Percentiles rank a stretch among this genome's conserved stretches.
Conservation (phyloP, 1,140 invertebrate genomes). For the Pseudomyrmex dendroicus region DNA sequence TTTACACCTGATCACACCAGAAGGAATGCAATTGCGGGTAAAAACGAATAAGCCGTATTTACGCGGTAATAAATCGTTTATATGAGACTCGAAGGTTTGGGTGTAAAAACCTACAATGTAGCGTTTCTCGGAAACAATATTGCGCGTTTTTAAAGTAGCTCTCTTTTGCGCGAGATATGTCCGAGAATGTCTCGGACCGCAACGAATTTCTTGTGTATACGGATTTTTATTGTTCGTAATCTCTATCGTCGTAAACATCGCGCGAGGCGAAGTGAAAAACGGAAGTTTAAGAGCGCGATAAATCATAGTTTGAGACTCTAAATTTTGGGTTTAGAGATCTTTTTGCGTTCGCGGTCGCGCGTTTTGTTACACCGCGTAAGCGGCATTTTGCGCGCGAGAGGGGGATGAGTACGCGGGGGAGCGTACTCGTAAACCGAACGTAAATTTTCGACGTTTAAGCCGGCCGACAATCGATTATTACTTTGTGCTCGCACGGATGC, state of each 20-base stretch:
- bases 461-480: constrained; percentile 77
- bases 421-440: constrained; percentile 74
- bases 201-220: constrained; percentile 43
- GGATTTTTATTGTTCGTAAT: constrained; percentile 58
- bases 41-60: background rate
- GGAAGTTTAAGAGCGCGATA: constrained; percentile 59
- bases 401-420: background rate
- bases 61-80: background rate
- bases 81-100: background rate
- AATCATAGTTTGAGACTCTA: constrained; percentile 55
- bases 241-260: constrained; percentile 13
- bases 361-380: constrained; percentile 36
- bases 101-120: constrained; percentile 18
- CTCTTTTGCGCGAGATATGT: background rate
- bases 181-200: constrained; percentile 21
- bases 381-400: constrained; percentile 22
- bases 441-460: constrained; percentile 77
- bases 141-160: constrained; percentile 20
- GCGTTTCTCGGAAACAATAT: constrained; percentile 48
- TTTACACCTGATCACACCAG: no score
- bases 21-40: no score
- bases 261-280: constrained; percentile 40
- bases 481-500: constrained; percentile 67
- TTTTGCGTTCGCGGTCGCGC: constrained; percentile 24
- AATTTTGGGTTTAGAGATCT: constrained; percentile 52